Evolutionary conservation across 2,888 invertebrate species (phyloP).

Genomic region (Antheraea yamamai): DNA sequence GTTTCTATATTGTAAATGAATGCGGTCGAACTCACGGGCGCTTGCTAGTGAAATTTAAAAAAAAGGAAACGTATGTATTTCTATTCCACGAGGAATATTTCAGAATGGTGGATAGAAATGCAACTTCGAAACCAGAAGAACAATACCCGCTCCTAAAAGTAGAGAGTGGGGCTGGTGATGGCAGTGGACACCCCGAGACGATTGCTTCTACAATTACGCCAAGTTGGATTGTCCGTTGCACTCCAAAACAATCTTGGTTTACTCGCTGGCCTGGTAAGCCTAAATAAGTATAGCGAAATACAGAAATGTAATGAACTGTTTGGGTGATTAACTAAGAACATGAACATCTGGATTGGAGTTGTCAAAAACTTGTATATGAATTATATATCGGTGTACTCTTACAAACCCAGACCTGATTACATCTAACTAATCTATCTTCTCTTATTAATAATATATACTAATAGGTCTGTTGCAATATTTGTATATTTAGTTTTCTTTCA

Average conservation of each 20-base stretch:
- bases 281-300: background rate
- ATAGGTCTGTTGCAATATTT: no score
- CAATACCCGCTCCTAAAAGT: conserved; percentile 66
- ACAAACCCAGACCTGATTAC: background rate
- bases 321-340: background rate
- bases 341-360: background rate
- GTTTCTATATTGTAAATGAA: no score
- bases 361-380: background rate
- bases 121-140: conserved; percentile 55
- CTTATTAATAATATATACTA: background rate
- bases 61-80: background rate
- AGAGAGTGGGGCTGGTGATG: conserved; percentile 56
- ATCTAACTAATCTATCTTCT: background rate
- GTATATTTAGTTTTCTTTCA: background rate
- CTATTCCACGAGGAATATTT: background rate
- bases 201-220: conserved; percentile 36
- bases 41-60: background rate
- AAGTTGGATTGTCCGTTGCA: conserved; percentile 53
- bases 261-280: conserved; percentile 66
- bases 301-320: background rate
- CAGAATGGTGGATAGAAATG: conserved; percentile 49
- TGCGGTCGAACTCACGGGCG: no score
- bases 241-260: conserved; percentile 52
- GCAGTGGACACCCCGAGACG: conserved; percentile 32
- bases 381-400: background rate